These are phyloP conservation scores for Aplidium turbinatum DNA, from an alignment of 23 tunicate species.

Conservation along the genomic window DNA sequence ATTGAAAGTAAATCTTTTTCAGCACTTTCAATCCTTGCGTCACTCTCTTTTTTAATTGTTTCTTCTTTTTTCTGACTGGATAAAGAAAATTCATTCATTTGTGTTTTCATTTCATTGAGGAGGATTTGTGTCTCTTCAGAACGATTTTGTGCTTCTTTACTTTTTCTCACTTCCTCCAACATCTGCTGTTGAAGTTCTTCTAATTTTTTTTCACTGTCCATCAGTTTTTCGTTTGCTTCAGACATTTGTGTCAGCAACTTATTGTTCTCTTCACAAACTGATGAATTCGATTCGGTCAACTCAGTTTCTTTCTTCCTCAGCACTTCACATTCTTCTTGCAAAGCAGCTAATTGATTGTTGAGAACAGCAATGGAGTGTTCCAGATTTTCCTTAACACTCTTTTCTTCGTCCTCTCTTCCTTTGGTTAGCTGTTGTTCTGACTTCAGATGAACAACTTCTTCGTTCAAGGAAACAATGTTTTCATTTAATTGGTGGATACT, in stretches of 20 bases:
- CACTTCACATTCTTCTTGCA: not conserved
- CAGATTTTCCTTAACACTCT: not conserved
- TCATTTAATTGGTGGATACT: too few relatives aligned
- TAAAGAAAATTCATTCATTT: not conserved
- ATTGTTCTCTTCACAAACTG: not conserved
- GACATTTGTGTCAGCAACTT: not conserved
- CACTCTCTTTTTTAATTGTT: too few relatives aligned
- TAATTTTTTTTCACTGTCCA: conserved; percentile 11
- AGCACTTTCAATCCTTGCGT: too few relatives aligned
- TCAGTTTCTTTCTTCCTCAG: conserved; percentile 1
- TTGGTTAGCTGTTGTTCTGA: not conserved
- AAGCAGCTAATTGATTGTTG: not conserved
- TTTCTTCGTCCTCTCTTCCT: not conserved
- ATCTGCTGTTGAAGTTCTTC: conserved; percentile 1
- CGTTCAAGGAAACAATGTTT: too few relatives aligned
- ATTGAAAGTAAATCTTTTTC: not conserved
- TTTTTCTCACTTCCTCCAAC: conserved; percentile 2
- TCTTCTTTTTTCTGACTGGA: not conserved
- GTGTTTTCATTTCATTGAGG: not conserved
- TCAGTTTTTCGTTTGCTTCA: not conserved
- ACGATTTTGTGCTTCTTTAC: not conserved
- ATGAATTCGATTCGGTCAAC: not conserved
- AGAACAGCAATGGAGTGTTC: too few relatives aligned
- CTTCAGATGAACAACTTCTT: not conserved
- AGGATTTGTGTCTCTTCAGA: conserved; percentile 1